Conservation (phyloP, 2,888 invertebrate species). For the Pemphredon lugubris region DNA sequence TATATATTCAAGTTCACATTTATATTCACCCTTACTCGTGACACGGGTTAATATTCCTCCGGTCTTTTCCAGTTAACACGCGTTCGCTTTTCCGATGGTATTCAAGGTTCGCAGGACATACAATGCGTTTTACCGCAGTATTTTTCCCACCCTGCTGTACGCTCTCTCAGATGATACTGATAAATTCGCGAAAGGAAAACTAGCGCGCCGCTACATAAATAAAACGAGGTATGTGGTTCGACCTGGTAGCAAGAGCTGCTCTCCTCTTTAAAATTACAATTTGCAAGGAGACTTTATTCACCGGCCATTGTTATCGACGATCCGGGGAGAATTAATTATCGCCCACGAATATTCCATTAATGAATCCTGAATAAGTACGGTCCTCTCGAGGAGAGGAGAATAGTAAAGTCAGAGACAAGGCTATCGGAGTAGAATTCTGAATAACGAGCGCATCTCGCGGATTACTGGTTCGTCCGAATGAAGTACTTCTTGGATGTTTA, state of each 20-base stretch:
- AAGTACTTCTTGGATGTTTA: no score
- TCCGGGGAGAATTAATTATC: conserved; percentile 47
- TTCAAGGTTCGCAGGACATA: no score
- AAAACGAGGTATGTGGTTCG: neutral
- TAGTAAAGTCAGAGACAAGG: neutral
- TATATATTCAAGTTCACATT: neutral
- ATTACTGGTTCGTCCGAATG: no score
- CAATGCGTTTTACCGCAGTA: no score
- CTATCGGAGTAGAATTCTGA: neutral
- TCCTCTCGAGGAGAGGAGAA: neutral
- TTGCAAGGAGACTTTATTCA: conserved; percentile 32
- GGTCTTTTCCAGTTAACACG: neutral
- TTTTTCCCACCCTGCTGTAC: no score
- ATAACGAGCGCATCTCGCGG: neutral
- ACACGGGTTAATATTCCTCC: neutral
- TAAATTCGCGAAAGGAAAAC: neutral
- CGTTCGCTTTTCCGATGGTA: neutral
- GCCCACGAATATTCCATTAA: conserved; percentile 44
- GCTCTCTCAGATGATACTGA: no score
- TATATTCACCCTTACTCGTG: neutral
- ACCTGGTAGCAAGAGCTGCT: neutral
- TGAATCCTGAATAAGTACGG: conserved; percentile 20
- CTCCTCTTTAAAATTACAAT: conserved; percentile 46
- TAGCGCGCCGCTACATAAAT: neutral
- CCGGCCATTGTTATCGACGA: conserved; percentile 46